These are phyloP conservation scores for Troides aeacus DNA, from an alignment of 2,888 invertebrate species.

Conservation along the genomic window DNA sequence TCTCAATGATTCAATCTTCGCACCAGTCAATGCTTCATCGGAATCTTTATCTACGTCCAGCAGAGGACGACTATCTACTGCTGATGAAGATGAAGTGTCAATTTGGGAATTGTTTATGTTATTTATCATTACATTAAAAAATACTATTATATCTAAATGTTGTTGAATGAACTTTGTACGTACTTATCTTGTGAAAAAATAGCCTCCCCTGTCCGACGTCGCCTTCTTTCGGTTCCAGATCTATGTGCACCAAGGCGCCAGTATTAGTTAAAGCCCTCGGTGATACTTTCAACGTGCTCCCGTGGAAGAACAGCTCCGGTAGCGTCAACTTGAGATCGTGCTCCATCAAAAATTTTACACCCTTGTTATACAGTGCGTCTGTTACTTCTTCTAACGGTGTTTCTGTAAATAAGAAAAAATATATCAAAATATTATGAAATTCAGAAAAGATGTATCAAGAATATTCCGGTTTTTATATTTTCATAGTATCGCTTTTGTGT, in stretches of 20 bases:
- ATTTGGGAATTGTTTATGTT: too few species aligned
- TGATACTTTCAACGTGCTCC: slow-evolving; percentile 86
- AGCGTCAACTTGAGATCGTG: slow-evolving; percentile 87
- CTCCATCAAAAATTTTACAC: slow-evolving; percentile 86
- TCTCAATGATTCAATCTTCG: too few species aligned
- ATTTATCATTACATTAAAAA: too few species aligned
- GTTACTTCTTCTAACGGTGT: slow-evolving; percentile 88
- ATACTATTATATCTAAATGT: too few species aligned
- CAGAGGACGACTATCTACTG: too few species aligned
- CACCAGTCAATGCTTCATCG: too few species aligned
- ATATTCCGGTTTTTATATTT: too few species aligned
- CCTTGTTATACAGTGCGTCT: slow-evolving; percentile 84
- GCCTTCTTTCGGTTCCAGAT: slow-evolving; percentile 80
- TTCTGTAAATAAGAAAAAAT: slow-evolving; percentile 54
- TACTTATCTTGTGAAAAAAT: slow-evolving; percentile 85
- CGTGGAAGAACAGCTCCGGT: slow-evolving; percentile 87
- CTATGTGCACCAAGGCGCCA: slow-evolving; percentile 87
- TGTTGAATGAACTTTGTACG: slow-evolving; percentile 46
- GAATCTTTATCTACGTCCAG: too few species aligned
- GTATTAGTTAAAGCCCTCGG: slow-evolving; percentile 86
- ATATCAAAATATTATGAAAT: background rate
- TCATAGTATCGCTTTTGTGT: too few species aligned
- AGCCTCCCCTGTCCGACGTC: slow-evolving; percentile 79
- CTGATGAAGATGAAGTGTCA: too few species aligned
- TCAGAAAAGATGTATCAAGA: too few species aligned